These are phyloP conservation scores for Catocala fraxini DNA, from an alignment of 2,888 invertebrate genomes.

Conservation along the genomic window DNA sequence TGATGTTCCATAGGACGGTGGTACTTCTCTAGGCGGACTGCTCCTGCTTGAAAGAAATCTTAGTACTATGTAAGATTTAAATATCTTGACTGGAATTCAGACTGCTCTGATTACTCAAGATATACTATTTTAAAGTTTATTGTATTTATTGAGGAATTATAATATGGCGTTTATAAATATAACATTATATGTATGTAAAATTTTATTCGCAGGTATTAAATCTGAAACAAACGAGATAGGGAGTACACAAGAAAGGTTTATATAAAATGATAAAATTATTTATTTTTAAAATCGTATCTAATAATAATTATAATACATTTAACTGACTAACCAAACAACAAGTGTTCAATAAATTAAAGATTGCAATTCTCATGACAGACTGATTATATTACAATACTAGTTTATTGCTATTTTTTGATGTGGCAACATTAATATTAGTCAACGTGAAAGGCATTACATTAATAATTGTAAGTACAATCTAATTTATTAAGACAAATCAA, in stretches of 20 bases:
- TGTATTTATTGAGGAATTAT: too few species aligned
- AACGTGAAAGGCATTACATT: constrained; percentile 33
- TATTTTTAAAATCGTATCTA: constrained; percentile 77
- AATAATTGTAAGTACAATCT: constrained; percentile 41
- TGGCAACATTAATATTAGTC: constrained; percentile 34
- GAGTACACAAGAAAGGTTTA: constrained; percentile 26
- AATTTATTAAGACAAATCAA: constrained; percentile 23
- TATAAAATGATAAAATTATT: constrained; percentile 69
- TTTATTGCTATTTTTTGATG: constrained; percentile 37
- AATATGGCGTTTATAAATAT: too few species aligned
- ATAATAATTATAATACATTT: constrained; percentile 74
- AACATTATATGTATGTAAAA: too few species aligned
- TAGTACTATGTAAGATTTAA: too few species aligned
- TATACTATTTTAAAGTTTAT: too few species aligned
- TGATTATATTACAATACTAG: constrained; percentile 43
- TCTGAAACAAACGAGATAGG: not conserved
- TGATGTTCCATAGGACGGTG: too few species aligned
- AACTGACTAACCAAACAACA: constrained; percentile 67
- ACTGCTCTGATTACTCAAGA: too few species aligned
- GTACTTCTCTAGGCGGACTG: too few species aligned
- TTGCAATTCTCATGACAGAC: constrained; percentile 59
- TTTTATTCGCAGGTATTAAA: too few species aligned
- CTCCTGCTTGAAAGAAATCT: too few species aligned
- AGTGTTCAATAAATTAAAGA: constrained; percentile 69
- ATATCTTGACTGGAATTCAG: too few species aligned